A percentile compares a stretch with the other conserved stretches of the same genome.
These are phyloP conservation scores for Globodera ellingtonae DNA, from an alignment of 1,140 invertebrate genomes.

Conservation along the genomic window DNA sequence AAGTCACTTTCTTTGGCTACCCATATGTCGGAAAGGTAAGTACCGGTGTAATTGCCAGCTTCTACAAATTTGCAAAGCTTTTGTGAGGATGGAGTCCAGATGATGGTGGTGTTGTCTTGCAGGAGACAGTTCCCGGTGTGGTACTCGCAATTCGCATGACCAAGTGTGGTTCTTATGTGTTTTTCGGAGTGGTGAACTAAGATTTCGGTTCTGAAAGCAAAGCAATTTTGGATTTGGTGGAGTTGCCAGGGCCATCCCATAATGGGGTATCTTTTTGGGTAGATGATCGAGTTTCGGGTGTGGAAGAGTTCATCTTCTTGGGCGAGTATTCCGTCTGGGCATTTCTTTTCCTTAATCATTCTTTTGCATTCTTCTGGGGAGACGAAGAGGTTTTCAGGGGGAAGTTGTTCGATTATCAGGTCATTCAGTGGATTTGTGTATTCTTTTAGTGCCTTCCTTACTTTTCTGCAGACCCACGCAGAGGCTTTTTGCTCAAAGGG, in stretches of 20 bases:
- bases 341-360: neutral
- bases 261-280: neutral
- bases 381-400: neutral
- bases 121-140: neutral
- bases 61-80: neutral
- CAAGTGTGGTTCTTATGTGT: neutral
- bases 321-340: neutral
- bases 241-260: neutral
- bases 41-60: neutral
- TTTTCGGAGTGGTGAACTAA: neutral
- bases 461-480: conserved; percentile 10
- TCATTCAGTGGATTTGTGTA: conserved; percentile 8
- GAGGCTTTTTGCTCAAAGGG: neutral
- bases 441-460: conserved; percentile 4
- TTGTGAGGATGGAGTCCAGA: neutral
- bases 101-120: neutral
- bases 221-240: neutral
- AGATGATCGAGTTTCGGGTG: neutral
- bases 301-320: neutral
- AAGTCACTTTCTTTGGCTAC: neutral
- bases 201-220: conserved; percentile 4
- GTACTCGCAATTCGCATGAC: neutral
- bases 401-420: neutral
- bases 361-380: neutral
- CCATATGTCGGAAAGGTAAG: neutral